Base-by-base conservation (phyloP, 2,888 invertebrate species). In the Periphyllus acericola region DNA sequence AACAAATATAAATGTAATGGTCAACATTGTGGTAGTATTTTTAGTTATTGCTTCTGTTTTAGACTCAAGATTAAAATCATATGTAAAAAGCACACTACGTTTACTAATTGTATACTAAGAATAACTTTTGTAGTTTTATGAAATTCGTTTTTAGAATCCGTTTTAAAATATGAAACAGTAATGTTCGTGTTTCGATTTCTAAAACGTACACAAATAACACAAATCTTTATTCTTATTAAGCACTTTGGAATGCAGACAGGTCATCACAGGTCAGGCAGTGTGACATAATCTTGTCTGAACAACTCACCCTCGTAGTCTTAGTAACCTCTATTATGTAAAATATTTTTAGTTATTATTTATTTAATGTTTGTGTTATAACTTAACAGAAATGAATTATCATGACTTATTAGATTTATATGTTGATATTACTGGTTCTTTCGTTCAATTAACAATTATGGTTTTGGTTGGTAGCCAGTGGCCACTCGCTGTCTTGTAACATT, bases 161-260 rank as follows among this genome's bases (percentile, higher is more conserved):
- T 68, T 29, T 29, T 29, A 14, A n/a, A 29, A n/a, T 25, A 14
- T 81, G 40, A 29, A 80, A n/a, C 25, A 29, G 66, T 80, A 29
- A 68, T 21, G 5, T 11, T 40, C 21, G 11, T 32, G 17, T 66
- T 79, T 40, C 17, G 5, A 40, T 34, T 40, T 76, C 60, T 17
- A 6, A 66, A 76, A 76, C 5, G 0, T 60, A 66, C 76, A 17
- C 46, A 66, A 60, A 66, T 11, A 68, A 17, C 9, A 84, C 76
- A 46, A 75, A 40, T 74, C 36, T 21, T 46, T 71, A 55, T 83
- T 76, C 52, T 86, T 78, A 78, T 79, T 81, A 87, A 87, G 25
- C 74, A 81, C 74, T 60, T 81, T 74, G 87, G 87, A 87, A 87
- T 87, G 87, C 74, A 81, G 87, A 75, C 87, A 36, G 87, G 86